Percentiles rank a stretch among this genome's conserved stretches.
These are phyloP conservation scores for Parauchenoglanis punctatus DNA, from an alignment of 2,797 vertebrate genomes.

Conservation along the genomic window DNA sequence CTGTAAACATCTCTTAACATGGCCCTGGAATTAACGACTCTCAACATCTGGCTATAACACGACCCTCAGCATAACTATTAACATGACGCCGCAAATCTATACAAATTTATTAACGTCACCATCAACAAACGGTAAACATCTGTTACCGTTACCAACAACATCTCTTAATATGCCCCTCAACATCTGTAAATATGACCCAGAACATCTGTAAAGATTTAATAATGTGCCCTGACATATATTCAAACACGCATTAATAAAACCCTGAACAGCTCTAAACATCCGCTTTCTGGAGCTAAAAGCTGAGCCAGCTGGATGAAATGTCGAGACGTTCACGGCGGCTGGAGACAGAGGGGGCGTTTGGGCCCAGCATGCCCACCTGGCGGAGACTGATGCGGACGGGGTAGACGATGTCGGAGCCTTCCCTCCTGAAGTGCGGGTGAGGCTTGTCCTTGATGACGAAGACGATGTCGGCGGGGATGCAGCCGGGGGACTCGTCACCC, in stretches of 20 bases:
- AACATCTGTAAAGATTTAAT: not conserved
- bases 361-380: conserved; percentile 80
- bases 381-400: conserved; percentile 90
- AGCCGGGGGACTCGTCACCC: conserved; percentile 90
- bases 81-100: not conserved
- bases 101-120: not conserved
- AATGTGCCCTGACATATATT: not conserved
- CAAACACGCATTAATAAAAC: not conserved
- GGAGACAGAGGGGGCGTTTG: not conserved
- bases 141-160: not conserved
- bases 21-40: too few species aligned
- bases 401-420: conserved; percentile 95
- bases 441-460: conserved; percentile 99
- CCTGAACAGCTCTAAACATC: conserved; percentile 15
- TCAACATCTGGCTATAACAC: not conserved
- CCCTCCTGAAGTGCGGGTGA: conserved; percentile 92
- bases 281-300: not conserved
- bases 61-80: too few species aligned
- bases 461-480: conserved; percentile 96
- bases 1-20: not conserved
- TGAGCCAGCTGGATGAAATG: not conserved
- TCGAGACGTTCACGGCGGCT: not conserved
- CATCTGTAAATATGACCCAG: not conserved
- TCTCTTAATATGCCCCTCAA: not conserved
- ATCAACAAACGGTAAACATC: not conserved